Evolutionary conservation across 2,888 invertebrate genomes (phyloP).

Genomic region (Scaptomyza tumidula): DNA sequence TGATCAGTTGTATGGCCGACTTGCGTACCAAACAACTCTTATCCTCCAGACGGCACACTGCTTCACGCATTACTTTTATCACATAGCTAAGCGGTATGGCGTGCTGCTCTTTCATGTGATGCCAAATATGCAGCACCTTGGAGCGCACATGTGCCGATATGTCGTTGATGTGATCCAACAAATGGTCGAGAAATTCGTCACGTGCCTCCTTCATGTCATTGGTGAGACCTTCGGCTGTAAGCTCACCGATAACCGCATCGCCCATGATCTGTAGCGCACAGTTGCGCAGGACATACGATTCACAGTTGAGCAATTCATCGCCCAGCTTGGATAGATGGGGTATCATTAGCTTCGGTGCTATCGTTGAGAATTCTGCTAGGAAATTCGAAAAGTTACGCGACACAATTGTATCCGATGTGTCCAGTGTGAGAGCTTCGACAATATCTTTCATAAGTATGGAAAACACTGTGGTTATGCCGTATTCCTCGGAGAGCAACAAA

Average conservation of each 20-base stretch:
- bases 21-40: slow-evolving; percentile 94
- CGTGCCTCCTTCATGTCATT: slow-evolving; percentile 88
- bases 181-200: slow-evolving; percentile 91
- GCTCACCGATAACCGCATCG: slow-evolving; percentile 89
- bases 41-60: slow-evolving; percentile 91
- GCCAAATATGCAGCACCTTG: slow-evolving; percentile 93
- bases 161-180: slow-evolving; percentile 94
- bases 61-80: slow-evolving; percentile 88
- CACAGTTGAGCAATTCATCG: slow-evolving; percentile 83
- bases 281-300: slow-evolving; percentile 90
- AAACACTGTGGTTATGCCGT: slow-evolving; percentile 82
- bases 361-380: slow-evolving; percentile 81
- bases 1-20: slow-evolving; percentile 87
- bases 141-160: slow-evolving; percentile 93
- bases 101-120: slow-evolving; percentile 90
- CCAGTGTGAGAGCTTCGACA: slow-evolving; percentile 79
- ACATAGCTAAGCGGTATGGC: slow-evolving; percentile 91
- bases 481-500: slow-evolving; percentile 82
- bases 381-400: slow-evolving; percentile 83
- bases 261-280: slow-evolving; percentile 93
- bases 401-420: slow-evolving; percentile 79
- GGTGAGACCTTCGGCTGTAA: slow-evolving; percentile 90
- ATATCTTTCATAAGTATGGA: slow-evolving; percentile 83
- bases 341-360: slow-evolving; percentile 83
- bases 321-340: slow-evolving; percentile 83